Base-by-base conservation (phyloP, 2,797 vertebrate species). In the Distichodus sexfasciatus region DNA sequence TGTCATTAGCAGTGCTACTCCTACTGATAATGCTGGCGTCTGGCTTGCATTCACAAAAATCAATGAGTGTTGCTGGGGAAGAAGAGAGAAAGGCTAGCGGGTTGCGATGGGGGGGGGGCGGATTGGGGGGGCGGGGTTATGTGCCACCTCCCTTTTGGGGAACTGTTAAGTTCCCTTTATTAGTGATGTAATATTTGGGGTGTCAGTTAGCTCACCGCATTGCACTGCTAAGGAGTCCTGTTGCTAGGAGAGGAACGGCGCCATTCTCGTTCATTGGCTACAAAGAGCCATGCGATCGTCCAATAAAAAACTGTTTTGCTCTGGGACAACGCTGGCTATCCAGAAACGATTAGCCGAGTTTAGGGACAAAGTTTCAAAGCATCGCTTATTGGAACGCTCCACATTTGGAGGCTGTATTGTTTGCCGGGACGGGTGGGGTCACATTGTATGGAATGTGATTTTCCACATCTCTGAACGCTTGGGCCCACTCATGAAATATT, bases 191-290 rank as follows among this genome's bases (percentile, higher is more conserved):
- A 90, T 90, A 85, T 88, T 90, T 85, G 83, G 88, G 90, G 87
- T 91, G 87, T 90, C 86, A 76, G 82, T 88, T 89, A 85, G 85
- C 84, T 60, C 64, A 81, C 84, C 77, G 81, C 58, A 85, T 78
- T 80, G 81, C 83, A 81, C 87, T 86, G 84, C 73, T 59, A 73
- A 71, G 54, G 75, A 79, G 69, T 83, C 87, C 87, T 94, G 94
- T 96, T 96, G 93, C 93, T 94, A 93, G 91, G 94, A 90, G 87
- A 84, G 90, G 83, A 86, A 80, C 74, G 77, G 85, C 79, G 83
- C 86, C 79, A 66, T 35, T 43, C 74, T 55, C 35, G 74, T 72
- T 33, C 24, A 93, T 92, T 95, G 92, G 93, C 71, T 83, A 57
- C 35, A 2, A 40, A 63, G 71, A 78, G 63, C 78, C 77, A 76